A percentile compares a stretch with the other conserved stretches of the same genome.
Evolutionary conservation across 2,888 invertebrate species (phyloP).

Genomic region (Agrilus biguttatus): DNA sequence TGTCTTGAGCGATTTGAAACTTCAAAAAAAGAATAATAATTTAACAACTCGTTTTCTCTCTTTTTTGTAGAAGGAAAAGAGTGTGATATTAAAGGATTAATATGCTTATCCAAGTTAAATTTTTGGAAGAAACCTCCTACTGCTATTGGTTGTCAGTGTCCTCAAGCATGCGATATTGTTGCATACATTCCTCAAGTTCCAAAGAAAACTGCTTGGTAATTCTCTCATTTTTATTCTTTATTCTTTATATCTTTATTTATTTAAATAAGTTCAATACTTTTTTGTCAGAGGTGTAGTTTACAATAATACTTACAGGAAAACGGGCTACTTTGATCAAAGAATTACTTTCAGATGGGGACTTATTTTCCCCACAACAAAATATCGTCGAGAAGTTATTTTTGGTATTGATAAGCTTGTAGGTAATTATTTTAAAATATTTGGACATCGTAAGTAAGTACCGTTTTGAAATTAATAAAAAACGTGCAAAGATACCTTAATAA

Average conservation of each 20-base stretch:
- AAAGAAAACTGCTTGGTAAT: slow-evolving; percentile 29
- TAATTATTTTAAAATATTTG: slow-evolving; percentile 18
- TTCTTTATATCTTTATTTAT: neutral
- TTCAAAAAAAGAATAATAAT: too few species aligned
- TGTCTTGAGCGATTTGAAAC: too few species aligned
- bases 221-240: neutral
- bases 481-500: too few species aligned
- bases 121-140: slow-evolving; percentile 26
- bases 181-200: slow-evolving; percentile 27
- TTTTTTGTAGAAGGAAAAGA: slow-evolving; percentile 29
- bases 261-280: neutral
- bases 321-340: slow-evolving; percentile 29
- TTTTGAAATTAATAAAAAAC: too few species aligned
- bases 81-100: slow-evolving; percentile 38
- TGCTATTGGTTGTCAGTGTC: slow-evolving; percentile 29
- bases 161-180: slow-evolving; percentile 31
- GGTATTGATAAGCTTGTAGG: slow-evolving; percentile 49
- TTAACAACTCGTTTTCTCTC: too few species aligned
- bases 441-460: too few species aligned
- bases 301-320: slow-evolving; percentile 16
- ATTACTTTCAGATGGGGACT: slow-evolving; percentile 38
- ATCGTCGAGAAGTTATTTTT: slow-evolving; percentile 45
- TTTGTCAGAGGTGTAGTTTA: slow-evolving; percentile 1
- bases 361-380: slow-evolving; percentile 39
- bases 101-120: slow-evolving; percentile 33